These are phyloP conservation scores for Entosphenus tridentatus DNA, from an alignment of 2,113 vertebrate species.

Conservation along the genomic window DNA sequence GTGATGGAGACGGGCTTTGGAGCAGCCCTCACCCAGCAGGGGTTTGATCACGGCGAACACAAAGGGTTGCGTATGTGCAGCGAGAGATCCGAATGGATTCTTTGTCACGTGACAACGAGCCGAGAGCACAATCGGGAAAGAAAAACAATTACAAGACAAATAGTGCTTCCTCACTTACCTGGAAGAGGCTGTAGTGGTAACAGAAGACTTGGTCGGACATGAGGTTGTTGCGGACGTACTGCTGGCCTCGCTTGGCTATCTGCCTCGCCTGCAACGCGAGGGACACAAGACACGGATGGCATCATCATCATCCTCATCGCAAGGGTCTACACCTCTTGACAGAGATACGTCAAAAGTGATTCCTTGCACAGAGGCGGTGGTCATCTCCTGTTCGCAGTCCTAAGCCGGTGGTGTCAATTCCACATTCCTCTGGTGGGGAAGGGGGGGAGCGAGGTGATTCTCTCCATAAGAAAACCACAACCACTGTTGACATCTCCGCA, in stretches of 20 bases:
- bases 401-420: neutral
- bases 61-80: too few relatives aligned
- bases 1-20: too few relatives aligned
- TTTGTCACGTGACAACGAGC: too few relatives aligned
- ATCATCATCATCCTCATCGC: neutral
- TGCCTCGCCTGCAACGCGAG: conserved; percentile 32
- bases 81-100: too few relatives aligned
- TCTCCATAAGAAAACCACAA: too few relatives aligned
- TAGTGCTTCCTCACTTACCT: conserved; percentile 27
- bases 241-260: conserved; percentile 58
- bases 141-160: neutral
- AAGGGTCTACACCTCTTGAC: neutral
- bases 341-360: neutral
- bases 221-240: conserved; percentile 62
- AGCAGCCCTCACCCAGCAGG: too few relatives aligned
- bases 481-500: too few relatives aligned
- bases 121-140: neutral
- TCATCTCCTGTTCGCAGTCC: neutral
- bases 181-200: conserved; percentile 77
- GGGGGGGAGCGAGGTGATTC: neutral
- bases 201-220: conserved; percentile 78
- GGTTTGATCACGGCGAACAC: too few relatives aligned
- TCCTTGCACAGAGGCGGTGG: neutral
- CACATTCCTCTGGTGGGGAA: neutral
- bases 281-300: neutral